Evolutionary conservation across 2,797 vertebrate genomes (phyloP), one percentile per base, ranked within the genome.

Genomic region (Chrosomus eos): DNA sequence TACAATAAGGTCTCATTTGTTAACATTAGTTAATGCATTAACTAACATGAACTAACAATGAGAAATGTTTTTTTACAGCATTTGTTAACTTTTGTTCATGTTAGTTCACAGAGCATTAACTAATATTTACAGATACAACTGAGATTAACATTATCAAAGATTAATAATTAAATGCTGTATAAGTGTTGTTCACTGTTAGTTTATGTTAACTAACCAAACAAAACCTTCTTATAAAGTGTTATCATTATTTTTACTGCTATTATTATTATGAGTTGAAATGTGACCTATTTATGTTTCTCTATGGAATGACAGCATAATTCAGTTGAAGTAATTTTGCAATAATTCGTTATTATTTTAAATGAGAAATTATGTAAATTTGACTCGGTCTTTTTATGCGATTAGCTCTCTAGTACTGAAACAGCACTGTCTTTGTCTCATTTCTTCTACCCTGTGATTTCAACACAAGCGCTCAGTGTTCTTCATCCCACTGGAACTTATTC

Each of bases 221-320:
- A 26, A 60, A 64, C 6, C 60, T 31, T 28, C 16, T 62, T 28
- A 13, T 62, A 7, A 28, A 28, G 60, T 7, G 26, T 62, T 64
- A 48, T 0, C 45, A 16, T 48, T 62, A 60, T 55, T 55, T 55
- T n/a, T n/a, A 55, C 53, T 55, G 23, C 53, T 23, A 68, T 26
- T 48, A 10, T 33, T 62, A 62, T 28, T 28, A 62, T 26, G 40
- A 28, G 4, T 28, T 73, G n/a, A 73, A 73, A 51, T 48, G n/a
- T 73, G 26, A 28, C 4, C 7, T 31, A 19, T 73, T 43, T 11
- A 40, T 72, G 45, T 73, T 51, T 31, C 5, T 53, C 10, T 23
- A 23, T 76, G 58, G 36, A 90, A 91, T 93, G 68, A 92, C 74
- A 26, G 81, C 45, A 84, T 91, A 81, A 92, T 92, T 91, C 72